Conservation (phyloP, 2,888 invertebrate genomes). For the Panzeria rudis region DNA sequence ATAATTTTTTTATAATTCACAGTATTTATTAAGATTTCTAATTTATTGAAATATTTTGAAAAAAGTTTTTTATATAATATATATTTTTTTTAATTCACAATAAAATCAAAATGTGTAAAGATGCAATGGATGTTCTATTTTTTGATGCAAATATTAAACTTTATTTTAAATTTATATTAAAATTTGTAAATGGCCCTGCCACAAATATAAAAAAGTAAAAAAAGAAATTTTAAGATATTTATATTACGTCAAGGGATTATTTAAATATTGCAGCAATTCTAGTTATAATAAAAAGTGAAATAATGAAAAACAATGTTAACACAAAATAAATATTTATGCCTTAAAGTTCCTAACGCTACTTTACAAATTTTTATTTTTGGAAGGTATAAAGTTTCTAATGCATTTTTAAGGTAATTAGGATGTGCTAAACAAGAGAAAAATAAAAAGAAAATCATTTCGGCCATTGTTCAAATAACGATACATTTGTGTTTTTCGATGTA, state of each 20-base stretch:
- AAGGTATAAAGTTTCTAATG: too few species aligned
- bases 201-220: constrained; percentile 70
- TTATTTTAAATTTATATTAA: background rate
- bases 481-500: too few species aligned
- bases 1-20: constrained; percentile 52
- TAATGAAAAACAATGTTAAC: constrained; percentile 29
- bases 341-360: constrained; percentile 6
- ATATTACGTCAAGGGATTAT: constrained; percentile 51
- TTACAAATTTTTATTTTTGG: too few species aligned
- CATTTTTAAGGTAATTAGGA: too few species aligned
- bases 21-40: constrained; percentile 52
- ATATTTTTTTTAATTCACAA: constrained; percentile 45
- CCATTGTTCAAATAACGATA: too few species aligned
- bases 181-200: constrained; percentile 71
- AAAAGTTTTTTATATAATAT: constrained; percentile 19
- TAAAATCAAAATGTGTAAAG: constrained; percentile 36
- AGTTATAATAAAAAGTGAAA: constrained; percentile 19
- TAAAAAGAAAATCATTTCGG: too few species aligned
- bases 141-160: constrained; percentile 9
- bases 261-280: constrained; percentile 55
- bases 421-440: too few species aligned
- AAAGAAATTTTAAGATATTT: constrained; percentile 40
- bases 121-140: constrained; percentile 24
- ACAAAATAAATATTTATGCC: constrained; percentile 10
- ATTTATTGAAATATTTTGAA: constrained; percentile 43